Evolutionary conservation across 2,113 vertebrate genomes (phyloP).

Genomic region (Phyllopteryx taeniolatus): DNA sequence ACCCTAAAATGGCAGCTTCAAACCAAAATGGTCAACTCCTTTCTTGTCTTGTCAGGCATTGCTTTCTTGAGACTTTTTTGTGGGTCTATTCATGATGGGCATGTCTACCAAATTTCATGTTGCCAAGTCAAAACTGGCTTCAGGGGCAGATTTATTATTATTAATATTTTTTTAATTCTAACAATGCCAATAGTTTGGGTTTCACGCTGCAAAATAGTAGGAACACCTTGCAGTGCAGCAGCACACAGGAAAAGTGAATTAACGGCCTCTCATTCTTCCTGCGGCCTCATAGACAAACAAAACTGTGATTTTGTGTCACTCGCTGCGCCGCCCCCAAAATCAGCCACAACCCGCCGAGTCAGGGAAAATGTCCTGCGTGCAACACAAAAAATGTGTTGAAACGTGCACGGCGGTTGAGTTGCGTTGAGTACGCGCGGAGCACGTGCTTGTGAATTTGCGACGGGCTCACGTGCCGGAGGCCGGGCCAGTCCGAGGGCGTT

Average conservation of each 20-base stretch:
- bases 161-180: no score
- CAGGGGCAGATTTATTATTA: no score
- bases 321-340: constrained; percentile 37
- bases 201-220: not conserved
- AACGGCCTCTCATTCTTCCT: not conserved
- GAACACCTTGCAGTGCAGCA: not conserved
- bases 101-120: no score
- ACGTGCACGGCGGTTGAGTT: constrained; percentile 46
- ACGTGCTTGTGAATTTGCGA: constrained; percentile 61
- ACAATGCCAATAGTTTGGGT: not conserved
- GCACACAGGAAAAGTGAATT: not conserved
- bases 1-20: no score
- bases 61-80: no score
- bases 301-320: constrained; percentile 5
- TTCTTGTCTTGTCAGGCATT: no score
- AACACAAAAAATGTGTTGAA: constrained; percentile 54
- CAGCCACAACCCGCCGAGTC: constrained; percentile 48
- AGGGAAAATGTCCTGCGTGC: constrained; percentile 60
- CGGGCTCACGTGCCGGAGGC: constrained; percentile 57
- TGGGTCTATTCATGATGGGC: no score
- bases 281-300: constrained; percentile 24
- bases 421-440: constrained; percentile 48
- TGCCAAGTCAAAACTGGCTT: no score
- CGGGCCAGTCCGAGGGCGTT: constrained; percentile 51
- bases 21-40: no score